Percentiles rank a stretch among this genome's conserved stretches.
These are phyloP conservation scores for Pyrochroa serraticornis DNA, from an alignment of 2,888 invertebrate genomes.

Conservation along the genomic window DNA sequence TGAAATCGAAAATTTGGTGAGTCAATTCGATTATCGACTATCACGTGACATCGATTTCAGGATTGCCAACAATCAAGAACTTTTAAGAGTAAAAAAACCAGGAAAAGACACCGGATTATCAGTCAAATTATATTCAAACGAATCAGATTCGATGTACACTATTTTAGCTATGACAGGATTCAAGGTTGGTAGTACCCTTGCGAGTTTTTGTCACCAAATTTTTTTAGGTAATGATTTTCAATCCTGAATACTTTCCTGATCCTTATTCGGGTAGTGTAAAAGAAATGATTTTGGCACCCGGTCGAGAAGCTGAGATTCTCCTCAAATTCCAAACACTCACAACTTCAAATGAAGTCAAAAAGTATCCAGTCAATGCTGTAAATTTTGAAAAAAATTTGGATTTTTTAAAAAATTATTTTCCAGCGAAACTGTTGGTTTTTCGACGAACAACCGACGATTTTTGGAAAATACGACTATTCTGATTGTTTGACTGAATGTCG, in stretches of 20 bases:
- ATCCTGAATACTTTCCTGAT: slow-evolving; percentile 65
- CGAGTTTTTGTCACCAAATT: background rate
- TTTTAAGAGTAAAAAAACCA: slow-evolving; percentile 31
- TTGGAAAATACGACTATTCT: slow-evolving; percentile 61
- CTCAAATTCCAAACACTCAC: slow-evolving; percentile 41
- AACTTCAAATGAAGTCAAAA: slow-evolving; percentile 34
- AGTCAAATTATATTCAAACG: slow-evolving; percentile 42
- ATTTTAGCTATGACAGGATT: slow-evolving; percentile 60
- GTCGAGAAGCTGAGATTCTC: slow-evolving; percentile 42
- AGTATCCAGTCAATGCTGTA: slow-evolving; percentile 38
- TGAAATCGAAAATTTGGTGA: slow-evolving; percentile 54
- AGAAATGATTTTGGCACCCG: slow-evolving; percentile 46
- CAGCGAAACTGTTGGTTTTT: slow-evolving; percentile 42
- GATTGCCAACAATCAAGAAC: no score
- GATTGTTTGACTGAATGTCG: slow-evolving; percentile 66
- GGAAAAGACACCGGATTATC: slow-evolving; percentile 51
- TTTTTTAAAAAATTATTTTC: background rate
- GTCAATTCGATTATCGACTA: no score
- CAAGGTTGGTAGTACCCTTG: slow-evolving; percentile 53
- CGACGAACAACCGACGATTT: slow-evolving; percentile 39
- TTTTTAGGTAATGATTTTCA: slow-evolving; percentile 63
- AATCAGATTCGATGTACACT: slow-evolving; percentile 61
- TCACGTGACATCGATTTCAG: no score
- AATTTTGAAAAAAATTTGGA: background rate
- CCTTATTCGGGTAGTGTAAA: slow-evolving; percentile 62